Percentiles rank a stretch among this genome's conserved stretches.
Conservation (phyloP, 2,113 vertebrate genomes). For the Jacana jacana region DNA sequence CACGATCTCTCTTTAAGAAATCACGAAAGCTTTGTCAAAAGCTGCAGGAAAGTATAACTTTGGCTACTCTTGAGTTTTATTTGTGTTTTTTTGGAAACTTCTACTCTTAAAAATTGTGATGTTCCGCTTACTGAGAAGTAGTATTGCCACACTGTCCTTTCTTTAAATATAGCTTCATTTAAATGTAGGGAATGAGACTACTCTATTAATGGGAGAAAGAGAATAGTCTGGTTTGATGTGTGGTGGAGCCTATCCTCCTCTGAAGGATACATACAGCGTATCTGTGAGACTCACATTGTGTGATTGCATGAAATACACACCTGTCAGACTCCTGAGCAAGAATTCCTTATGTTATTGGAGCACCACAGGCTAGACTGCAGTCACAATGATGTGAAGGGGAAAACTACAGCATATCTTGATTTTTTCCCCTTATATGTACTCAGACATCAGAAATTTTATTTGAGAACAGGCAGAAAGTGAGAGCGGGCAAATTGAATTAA, state of each 20-base stretch:
- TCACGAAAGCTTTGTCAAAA: neutral
- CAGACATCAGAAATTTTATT: neutral
- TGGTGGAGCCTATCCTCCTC: neutral
- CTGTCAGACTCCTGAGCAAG: conserved; percentile 20
- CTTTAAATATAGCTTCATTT: conserved; percentile 33
- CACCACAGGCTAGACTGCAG: conserved; percentile 4
- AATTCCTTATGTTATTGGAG: conserved; percentile 44
- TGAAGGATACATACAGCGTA: neutral
- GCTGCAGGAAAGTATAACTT: neutral
- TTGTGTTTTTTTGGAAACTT: neutral
- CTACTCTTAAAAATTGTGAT: neutral
- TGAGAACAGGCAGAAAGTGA: neutral
- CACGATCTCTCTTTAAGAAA: neutral
- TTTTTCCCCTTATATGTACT: neutral
- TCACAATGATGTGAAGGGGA: neutral
- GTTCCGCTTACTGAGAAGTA: neutral
- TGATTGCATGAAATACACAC: conserved; percentile 9
- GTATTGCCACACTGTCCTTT: neutral
- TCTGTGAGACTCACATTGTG: conserved; percentile 12
- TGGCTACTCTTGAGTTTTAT: neutral
- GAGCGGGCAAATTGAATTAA: neutral
- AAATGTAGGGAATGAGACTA: neutral
- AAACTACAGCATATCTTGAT: neutral
- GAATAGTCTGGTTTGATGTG: conserved; percentile 1
- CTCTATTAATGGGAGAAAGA: neutral